Evolutionary conservation across 2,797 vertebrate species (phyloP).

Genomic region (Xyrichtys novacula): DNA sequence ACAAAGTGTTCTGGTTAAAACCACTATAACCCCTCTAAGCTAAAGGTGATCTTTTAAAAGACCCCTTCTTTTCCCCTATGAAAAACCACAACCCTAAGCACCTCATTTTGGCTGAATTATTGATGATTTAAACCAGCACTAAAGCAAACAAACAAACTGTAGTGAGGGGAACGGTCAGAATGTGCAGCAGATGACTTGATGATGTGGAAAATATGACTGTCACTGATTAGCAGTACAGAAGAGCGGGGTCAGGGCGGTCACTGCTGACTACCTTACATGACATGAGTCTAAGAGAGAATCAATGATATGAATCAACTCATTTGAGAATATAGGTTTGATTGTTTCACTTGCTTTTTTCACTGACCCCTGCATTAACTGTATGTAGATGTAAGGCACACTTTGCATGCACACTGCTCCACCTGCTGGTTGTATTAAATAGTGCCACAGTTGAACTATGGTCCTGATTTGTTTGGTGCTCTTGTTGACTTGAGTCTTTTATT

Average conservation of each 20-base stretch:
- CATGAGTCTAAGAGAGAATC: not conserved
- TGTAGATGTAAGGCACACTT: too few relatives aligned
- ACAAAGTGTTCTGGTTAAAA: too few relatives aligned
- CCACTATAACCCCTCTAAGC: not conserved
- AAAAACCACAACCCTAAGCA: not conserved
- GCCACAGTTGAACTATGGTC: conserved; percentile 13
- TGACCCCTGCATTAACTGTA: not conserved
- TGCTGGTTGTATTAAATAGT: conserved; percentile 49
- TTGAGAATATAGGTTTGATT: not conserved
- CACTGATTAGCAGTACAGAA: not conserved
- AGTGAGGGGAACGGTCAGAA: not conserved
- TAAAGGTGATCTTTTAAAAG: not conserved
- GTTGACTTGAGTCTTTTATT: not conserved
- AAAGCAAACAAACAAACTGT: not conserved
- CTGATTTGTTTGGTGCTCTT: not conserved
- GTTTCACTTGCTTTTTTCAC: not conserved
- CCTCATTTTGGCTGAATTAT: not conserved
- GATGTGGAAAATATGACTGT: not conserved
- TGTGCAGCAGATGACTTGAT: not conserved
- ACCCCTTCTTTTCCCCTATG: not conserved
- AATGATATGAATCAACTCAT: not conserved
- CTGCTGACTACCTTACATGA: not conserved
- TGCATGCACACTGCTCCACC: conserved; percentile 53
- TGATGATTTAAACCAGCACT: not conserved
- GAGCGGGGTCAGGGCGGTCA: not conserved